These are phyloP conservation scores for Mormoops blainvillei DNA, from an alignment of 2,113 vertebrate species.

Conservation along the genomic window DNA sequence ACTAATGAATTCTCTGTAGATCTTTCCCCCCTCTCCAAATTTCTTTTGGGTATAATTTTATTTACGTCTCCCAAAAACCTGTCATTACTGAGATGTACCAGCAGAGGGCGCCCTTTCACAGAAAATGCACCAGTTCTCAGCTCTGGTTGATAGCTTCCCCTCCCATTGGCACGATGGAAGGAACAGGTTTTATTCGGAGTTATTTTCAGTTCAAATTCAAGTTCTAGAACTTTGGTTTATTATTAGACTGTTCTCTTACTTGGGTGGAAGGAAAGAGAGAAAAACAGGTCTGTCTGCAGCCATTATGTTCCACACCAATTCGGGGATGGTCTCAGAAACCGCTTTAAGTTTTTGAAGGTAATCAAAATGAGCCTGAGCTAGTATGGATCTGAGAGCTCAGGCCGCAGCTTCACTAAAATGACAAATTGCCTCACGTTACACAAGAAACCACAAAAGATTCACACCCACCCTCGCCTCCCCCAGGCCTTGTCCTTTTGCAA, in stretches of 20 bases:
- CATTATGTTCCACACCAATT: constrained; percentile 32
- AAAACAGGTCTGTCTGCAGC: constrained; percentile 58
- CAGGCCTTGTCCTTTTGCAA: constrained; percentile 60
- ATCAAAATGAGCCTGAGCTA: neutral
- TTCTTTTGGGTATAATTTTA: constrained; percentile 62
- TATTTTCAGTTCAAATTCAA: constrained; percentile 73
- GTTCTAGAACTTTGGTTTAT: constrained; percentile 70
- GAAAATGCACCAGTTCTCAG: constrained; percentile 59
- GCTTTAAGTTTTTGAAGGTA: constrained; percentile 15
- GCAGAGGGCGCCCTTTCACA: constrained; percentile 77
- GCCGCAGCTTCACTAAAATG: constrained; percentile 30
- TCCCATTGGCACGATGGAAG: constrained; percentile 37
- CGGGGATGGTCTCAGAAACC: constrained; percentile 13
- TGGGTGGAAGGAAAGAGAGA: constrained; percentile 51
- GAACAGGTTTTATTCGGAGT: constrained; percentile 64
- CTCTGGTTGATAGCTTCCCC: neutral
- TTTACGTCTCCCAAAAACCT: neutral
- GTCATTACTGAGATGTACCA: neutral
- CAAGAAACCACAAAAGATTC: constrained; percentile 61
- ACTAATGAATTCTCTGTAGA: constrained; percentile 22
- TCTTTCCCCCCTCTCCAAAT: neutral
- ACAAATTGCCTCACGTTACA: constrained; percentile 42
- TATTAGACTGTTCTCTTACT: constrained; percentile 55
- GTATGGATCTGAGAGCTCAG: neutral
- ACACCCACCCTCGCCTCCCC: constrained; percentile 60